Conservation (phyloP, 2,113 vertebrate species). For the Anas platyrhynchos region DNA sequence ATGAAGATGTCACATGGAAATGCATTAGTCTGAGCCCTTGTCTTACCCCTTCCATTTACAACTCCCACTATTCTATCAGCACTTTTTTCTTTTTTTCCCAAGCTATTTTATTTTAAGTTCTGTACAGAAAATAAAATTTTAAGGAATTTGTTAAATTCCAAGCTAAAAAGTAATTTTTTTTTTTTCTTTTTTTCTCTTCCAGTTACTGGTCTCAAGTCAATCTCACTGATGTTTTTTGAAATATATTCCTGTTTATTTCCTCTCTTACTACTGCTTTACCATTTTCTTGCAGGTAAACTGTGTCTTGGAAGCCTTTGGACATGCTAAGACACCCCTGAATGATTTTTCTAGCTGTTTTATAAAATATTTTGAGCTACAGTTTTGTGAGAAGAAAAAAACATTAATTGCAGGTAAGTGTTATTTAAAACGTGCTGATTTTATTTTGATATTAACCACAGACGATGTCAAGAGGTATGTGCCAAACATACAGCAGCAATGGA, state of each 20-base stretch:
- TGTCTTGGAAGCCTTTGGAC: constrained; percentile 92
- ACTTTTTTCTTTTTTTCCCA: background rate
- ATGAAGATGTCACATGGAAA: background rate
- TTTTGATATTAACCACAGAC: background rate
- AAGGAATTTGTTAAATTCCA: background rate
- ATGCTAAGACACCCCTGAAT: constrained; percentile 89
- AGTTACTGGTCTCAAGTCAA: background rate
- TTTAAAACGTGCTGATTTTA: background rate
- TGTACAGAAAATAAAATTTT: background rate
- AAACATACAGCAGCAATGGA: background rate
- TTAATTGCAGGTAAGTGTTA: constrained; percentile 82
- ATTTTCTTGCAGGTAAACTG: constrained; percentile 80
- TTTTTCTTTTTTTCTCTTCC: too few species aligned
- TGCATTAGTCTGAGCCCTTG: background rate
- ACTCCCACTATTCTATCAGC: background rate
- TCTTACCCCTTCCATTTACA: background rate
- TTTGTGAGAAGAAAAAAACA: constrained; percentile 84
- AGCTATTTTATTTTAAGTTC: background rate
- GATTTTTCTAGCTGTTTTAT: constrained; percentile 89
- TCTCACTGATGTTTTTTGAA: background rate
- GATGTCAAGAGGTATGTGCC: background rate
- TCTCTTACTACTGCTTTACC: background rate
- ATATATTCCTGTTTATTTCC: background rate
- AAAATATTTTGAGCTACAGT: constrained; percentile 89
- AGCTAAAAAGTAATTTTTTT: background rate